Evolutionary conservation across 2,888 invertebrate genomes (phyloP).

Genomic region (Bombylius major): DNA sequence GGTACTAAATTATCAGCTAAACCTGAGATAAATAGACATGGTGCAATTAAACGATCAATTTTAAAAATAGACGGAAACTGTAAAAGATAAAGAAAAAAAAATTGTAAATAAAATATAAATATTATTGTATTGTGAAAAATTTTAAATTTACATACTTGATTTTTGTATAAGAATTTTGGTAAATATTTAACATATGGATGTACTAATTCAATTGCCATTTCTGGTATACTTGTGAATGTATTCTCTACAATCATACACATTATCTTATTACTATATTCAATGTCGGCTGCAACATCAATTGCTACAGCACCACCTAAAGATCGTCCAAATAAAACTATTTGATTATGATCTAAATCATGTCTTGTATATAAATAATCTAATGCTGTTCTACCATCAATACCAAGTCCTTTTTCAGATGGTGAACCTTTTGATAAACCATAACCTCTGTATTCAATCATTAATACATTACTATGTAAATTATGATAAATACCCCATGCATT

Average conservation of each 20-base stretch:
- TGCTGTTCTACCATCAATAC: slow-evolving; percentile 75
- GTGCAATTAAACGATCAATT: slow-evolving; percentile 57
- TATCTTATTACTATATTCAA: slow-evolving; percentile 63
- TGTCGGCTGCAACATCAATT: slow-evolving; percentile 67
- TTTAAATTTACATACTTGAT: slow-evolving; percentile 53
- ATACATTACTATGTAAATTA: slow-evolving; percentile 68
- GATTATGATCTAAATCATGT: slow-evolving; percentile 68
- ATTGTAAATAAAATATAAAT: background rate
- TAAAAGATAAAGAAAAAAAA: slow-evolving; percentile 29
- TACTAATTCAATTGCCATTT: slow-evolving; percentile 70
- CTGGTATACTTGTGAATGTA: slow-evolving; percentile 89
- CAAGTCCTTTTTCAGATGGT: slow-evolving; percentile 77
- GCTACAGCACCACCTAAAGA: slow-evolving; percentile 83
- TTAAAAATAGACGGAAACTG: slow-evolving; percentile 65
- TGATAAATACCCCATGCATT: slow-evolving; percentile 80
- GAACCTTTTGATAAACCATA: slow-evolving; percentile 84
- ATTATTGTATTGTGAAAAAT: background rate
- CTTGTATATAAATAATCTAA: slow-evolving; percentile 72
- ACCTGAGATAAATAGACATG: slow-evolving; percentile 80
- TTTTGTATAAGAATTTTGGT: slow-evolving; percentile 78
- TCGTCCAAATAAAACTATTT: slow-evolving; percentile 82
- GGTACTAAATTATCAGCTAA: slow-evolving; percentile 78
- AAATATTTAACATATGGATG: slow-evolving; percentile 55
- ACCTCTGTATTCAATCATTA: slow-evolving; percentile 91
- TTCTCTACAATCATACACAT: slow-evolving; percentile 87